Evolutionary conservation across 2,888 invertebrate genomes (phyloP), one percentile per base, ranked within the genome.

Genomic region (Lamellibrachia satsuma): DNA sequence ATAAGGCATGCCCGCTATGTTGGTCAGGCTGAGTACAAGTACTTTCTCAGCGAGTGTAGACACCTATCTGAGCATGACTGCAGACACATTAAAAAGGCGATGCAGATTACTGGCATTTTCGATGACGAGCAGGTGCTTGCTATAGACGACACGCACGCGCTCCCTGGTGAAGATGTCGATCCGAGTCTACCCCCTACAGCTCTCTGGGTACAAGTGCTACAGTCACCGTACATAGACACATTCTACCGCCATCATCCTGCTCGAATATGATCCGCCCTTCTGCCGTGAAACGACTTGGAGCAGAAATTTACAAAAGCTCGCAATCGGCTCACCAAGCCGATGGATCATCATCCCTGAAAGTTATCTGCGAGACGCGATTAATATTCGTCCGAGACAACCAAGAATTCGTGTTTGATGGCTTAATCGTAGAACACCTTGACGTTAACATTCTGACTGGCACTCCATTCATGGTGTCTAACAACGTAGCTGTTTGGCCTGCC

Each of bases 31-130:
- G 52, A 92, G 15, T 11, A 75, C 6, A 52, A 93, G n/a, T 93
- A 94, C 75, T 95, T 93, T 52, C 90, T 95, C 9, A 94, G 93
- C 57, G 91, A 91, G 52, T 95, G 94, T 92, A 93, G 75, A 60
- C 94, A 90, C 75, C 92, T 94, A 57, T 94, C 94, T 6, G 75
- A 22, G n/a, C 15, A 75, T 15, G 75, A 22, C n/a, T n/a, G 75
- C 75, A 6, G 75, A 75, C n/a, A 55, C 55, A 75, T 75, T 75
- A 75, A 15, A 75, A 11, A 75, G 6, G 75, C 75, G 9, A 93
- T 93, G 0, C 90, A 93, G 90, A 93, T 94, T 60, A 55, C 90
- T 15, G 93, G 91, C 52, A 91, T 94, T 11, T 52, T 94, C 7
- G 93, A 93, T 11, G 92, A 92, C 39, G 91, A 11, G 55, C 22